Percentiles rank a stretch among this genome's conserved stretches.
Conservation (phyloP, 1,140 invertebrate genomes). For the Ceratosolen fusciceps region DNA sequence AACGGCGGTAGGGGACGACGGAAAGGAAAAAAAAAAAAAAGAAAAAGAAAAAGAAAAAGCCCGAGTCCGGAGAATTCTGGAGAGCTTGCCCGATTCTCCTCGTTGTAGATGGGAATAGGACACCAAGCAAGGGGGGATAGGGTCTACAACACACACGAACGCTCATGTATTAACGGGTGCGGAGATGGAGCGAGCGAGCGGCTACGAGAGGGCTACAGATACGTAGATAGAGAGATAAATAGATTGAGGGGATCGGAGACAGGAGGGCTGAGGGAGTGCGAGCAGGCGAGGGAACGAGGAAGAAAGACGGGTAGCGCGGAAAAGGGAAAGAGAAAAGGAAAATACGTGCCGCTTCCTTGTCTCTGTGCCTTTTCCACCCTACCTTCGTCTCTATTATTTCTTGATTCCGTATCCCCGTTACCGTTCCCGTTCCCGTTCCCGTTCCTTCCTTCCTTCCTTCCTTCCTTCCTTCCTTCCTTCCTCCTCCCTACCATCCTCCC, state of each 20-base stretch:
- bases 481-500: conserved; percentile 1
- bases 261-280: neutral
- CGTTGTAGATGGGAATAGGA: conserved; percentile 14
- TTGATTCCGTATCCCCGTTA: neutral
- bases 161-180: neutral
- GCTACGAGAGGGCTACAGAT: no score
- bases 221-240: no score
- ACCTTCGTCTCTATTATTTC: conserved; percentile 4
- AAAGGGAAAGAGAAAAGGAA: conserved; percentile 15
- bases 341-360: conserved; percentile 21
- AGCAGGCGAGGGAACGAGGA: neutral
- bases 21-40: no score
- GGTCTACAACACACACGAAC: no score
- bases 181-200: neutral
- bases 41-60: no score
- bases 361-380: neutral
- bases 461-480: conserved; percentile 6
- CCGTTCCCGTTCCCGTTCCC: neutral
- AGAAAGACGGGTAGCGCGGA: neutral
- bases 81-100: conserved; percentile 29
- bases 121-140: neutral
- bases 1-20: no score
- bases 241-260: no score
- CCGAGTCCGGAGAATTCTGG: conserved; percentile 18
- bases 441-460: neutral